These are phyloP conservation scores for Apostichopus californicus DNA, from an alignment of 35 echinoderm and acorn worm species.

Conservation along the genomic window DNA sequence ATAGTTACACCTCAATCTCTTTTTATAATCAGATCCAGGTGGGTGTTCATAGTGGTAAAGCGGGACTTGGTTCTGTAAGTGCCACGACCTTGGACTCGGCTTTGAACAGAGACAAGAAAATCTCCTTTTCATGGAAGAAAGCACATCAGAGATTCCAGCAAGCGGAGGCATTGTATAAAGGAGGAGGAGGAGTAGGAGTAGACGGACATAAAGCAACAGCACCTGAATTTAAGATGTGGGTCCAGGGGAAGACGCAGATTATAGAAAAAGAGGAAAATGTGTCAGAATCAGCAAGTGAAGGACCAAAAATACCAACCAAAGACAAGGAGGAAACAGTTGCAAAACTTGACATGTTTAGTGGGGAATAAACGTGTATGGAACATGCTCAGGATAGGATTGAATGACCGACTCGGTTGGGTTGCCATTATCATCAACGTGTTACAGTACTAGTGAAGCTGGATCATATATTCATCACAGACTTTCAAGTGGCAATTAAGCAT, in stretches of 20 bases:
- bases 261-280: background rate
- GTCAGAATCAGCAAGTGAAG: background rate
- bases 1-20: background rate
- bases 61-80: slow-evolving; percentile 62
- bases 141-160: slow-evolving; percentile 60
- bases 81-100: slow-evolving; percentile 49
- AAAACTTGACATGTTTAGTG: slow-evolving; percentile 24
- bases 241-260: slow-evolving; percentile 4
- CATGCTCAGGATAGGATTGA: background rate
- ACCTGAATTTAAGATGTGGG: background rate
- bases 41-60: slow-evolving; percentile 63
- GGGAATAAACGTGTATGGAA: background rate
- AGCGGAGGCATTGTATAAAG: background rate
- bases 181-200: background rate
- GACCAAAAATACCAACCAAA: background rate
- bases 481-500: too few relatives aligned
- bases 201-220: background rate
- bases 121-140: slow-evolving; percentile 67
- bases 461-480: too few relatives aligned
- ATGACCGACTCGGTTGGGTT: too few relatives aligned
- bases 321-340: background rate
- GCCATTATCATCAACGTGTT: too few relatives aligned
- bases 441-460: too few relatives aligned
- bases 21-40: slow-evolving; percentile 66
- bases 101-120: slow-evolving; percentile 45